Evolutionary conservation across 2,888 invertebrate species (phyloP).

Genomic region (Tuberolachnus salignus): DNA sequence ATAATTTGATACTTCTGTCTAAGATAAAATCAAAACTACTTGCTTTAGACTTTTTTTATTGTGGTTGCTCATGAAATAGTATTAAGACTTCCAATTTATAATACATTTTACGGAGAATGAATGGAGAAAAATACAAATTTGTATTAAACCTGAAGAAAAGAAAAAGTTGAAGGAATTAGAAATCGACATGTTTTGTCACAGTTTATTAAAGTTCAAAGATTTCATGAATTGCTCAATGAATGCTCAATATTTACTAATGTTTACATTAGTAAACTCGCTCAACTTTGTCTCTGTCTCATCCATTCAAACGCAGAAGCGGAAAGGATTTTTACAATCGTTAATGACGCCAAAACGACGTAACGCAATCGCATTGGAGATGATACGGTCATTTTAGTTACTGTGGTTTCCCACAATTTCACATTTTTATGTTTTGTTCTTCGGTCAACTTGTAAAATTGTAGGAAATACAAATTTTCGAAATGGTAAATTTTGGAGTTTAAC

Average conservation of each 20-base stretch:
- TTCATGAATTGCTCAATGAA: neutral
- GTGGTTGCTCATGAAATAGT: conserved; percentile 1
- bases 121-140: neutral
- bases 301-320: conserved; percentile 31
- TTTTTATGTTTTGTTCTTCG: too few relatives aligned
- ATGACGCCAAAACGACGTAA: conserved; percentile 21
- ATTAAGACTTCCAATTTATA: conserved; percentile 5
- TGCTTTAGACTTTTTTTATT: neutral
- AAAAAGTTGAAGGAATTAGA: neutral
- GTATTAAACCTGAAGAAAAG: neutral
- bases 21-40: conserved; percentile 17
- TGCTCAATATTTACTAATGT: neutral
- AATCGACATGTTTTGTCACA: too few relatives aligned
- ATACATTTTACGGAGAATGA: neutral
- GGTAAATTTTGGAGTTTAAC: too few relatives aligned
- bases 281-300: neutral
- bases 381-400: too few relatives aligned
- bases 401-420: too few relatives aligned
- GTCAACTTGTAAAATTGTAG: too few relatives aligned
- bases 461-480: too few relatives aligned
- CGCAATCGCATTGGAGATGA: conserved; percentile 1
- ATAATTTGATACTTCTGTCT: neutral
- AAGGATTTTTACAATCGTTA: conserved; percentile 19
- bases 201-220: neutral
- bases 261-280: neutral